Conservation (phyloP, 2,888 invertebrate species). For the Cynaeus angustus region DNA sequence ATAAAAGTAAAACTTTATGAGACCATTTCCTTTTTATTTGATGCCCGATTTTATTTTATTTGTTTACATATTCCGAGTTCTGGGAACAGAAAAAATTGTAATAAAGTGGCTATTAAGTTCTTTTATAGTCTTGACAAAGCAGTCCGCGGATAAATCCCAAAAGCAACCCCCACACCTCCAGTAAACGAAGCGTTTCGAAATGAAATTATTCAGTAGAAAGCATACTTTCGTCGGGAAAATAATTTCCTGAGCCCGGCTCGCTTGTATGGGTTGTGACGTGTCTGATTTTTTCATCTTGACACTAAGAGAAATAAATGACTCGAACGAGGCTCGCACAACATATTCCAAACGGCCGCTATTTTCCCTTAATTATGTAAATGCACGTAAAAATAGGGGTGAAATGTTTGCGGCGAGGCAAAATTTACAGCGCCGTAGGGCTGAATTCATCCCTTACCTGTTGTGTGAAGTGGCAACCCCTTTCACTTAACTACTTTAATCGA, state of each 20-base stretch:
- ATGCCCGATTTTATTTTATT: constrained; percentile 28
- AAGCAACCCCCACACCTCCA: background rate
- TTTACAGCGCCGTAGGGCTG: background rate
- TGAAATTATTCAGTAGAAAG: constrained; percentile 20
- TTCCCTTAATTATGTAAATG: constrained; percentile 1
- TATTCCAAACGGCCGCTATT: background rate
- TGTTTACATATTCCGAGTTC: constrained; percentile 27
- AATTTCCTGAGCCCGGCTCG: background rate
- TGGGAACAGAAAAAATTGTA: constrained; percentile 28
- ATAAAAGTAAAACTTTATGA: constrained; percentile 19
- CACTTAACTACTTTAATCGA: constrained; percentile 29
- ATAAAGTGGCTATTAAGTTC: constrained; percentile 30
- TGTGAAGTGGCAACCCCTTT: constrained; percentile 4
- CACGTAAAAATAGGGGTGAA: background rate
- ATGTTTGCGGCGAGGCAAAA: constrained; percentile 1
- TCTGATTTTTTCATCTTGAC: constrained; percentile 1
- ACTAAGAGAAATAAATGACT: constrained; percentile 4
- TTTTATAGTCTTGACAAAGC: constrained; percentile 31
- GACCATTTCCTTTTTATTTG: constrained; percentile 15
- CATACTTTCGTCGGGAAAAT: constrained; percentile 12
- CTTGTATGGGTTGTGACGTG: background rate
- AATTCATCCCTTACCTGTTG: constrained; percentile 14
- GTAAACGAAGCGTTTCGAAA: constrained; percentile 7
- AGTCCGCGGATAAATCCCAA: constrained; percentile 11
- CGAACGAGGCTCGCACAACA: constrained; percentile 4